Evolutionary conservation across 2,113 vertebrate genomes (phyloP).

Genomic region (Picathartes gymnocephalus): DNA sequence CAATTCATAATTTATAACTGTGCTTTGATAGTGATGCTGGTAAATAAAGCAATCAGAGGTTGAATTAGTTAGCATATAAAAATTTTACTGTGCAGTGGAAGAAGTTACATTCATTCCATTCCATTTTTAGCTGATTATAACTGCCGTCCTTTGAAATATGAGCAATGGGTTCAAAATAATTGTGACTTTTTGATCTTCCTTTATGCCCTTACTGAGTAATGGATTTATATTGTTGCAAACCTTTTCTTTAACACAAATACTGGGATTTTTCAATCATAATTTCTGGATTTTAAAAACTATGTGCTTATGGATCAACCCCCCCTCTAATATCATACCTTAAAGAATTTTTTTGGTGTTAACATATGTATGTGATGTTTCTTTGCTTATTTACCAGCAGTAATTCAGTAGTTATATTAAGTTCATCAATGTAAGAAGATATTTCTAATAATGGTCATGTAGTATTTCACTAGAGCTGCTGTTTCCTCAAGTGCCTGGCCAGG

Average conservation of each 20-base stretch:
- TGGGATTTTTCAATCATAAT: background rate
- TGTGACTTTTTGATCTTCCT: background rate
- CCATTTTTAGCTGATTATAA: background rate
- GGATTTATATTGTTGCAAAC: background rate
- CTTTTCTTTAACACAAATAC: background rate
- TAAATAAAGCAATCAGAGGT: background rate
- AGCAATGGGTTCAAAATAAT: background rate
- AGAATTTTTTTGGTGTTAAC: background rate
- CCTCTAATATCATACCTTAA: background rate
- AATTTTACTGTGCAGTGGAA: background rate
- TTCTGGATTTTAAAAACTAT: background rate
- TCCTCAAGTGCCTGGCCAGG: background rate
- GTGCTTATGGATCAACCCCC: fast-evolving
- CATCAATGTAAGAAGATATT: background rate
- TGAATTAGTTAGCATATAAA: background rate
- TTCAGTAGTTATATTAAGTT: background rate
- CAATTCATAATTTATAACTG: background rate
- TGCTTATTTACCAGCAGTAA: background rate
- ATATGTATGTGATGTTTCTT: background rate
- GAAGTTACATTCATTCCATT: background rate
- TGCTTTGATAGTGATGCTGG: background rate
- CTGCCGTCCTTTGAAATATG: background rate
- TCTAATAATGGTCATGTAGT: background rate
- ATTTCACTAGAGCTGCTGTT: background rate
- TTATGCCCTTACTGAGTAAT: background rate